Conservation (phyloP, 2,888 invertebrate genomes). For the Melinaea menophilus region DNA sequence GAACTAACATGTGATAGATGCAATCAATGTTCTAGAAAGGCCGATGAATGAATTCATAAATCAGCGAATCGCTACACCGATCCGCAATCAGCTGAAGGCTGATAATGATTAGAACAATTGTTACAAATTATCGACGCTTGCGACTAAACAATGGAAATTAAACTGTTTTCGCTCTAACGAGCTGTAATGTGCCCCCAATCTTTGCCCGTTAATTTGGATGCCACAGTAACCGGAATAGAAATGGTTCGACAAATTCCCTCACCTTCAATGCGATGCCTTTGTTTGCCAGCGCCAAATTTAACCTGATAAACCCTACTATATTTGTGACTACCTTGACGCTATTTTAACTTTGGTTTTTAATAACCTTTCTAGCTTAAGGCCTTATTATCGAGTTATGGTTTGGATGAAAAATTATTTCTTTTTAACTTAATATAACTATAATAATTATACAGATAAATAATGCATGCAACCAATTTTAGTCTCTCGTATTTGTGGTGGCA, state of each 20-base stretch:
- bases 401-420: not conserved
- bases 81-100: slow-evolving; percentile 41
- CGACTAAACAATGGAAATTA: slow-evolving; percentile 66
- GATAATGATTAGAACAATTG: slow-evolving; percentile 64
- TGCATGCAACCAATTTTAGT: slow-evolving; percentile 33
- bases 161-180: slow-evolving; percentile 63
- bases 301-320: not conserved
- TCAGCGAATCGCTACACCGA: slow-evolving; percentile 38
- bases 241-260: slow-evolving; percentile 51
- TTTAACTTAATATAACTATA: not conserved
- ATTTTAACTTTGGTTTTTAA: slow-evolving; percentile 1
- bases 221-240: slow-evolving; percentile 53
- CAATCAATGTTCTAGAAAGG: slow-evolving; percentile 34
- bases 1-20: slow-evolving; percentile 23
- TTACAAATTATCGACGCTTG: slow-evolving; percentile 59
- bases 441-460: slow-evolving; percentile 32
- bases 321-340: slow-evolving; percentile 1
- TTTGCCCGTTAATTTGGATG: slow-evolving; percentile 43
- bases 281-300: slow-evolving; percentile 35
- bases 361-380: not conserved
- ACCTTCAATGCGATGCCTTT: slow-evolving; percentile 48
- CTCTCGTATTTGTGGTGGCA: slow-evolving; percentile 30
- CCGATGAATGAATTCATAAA: slow-evolving; percentile 39
- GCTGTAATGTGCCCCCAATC: slow-evolving; percentile 50
- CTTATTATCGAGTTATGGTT: not conserved